A percentile compares a stretch with the other conserved stretches of the same genome.
Conservation (phyloP, 2,113 vertebrate genomes). For the Chroicocephalus ridibundus region DNA sequence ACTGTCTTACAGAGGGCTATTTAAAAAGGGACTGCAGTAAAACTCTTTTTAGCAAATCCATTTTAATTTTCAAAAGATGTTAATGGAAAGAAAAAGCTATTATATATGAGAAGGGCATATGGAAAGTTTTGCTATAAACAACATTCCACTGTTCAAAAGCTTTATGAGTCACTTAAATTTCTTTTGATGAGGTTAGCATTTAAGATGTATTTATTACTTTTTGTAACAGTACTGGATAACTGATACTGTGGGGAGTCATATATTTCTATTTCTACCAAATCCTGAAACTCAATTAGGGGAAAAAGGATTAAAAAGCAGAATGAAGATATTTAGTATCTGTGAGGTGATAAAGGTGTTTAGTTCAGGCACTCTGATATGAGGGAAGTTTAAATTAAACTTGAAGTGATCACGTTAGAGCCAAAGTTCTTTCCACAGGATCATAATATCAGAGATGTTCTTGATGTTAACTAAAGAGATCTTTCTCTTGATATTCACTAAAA, state of each 20-base stretch:
- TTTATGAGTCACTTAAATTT: conserved; percentile 31
- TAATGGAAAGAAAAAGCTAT: background rate
- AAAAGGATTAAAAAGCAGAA: background rate
- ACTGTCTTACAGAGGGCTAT: background rate
- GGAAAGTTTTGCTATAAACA: conserved; percentile 34
- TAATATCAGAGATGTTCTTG: background rate
- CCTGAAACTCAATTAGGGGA: background rate
- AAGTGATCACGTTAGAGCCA: background rate
- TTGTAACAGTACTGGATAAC: background rate
- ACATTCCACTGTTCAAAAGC: background rate
- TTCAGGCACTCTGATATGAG: background rate
- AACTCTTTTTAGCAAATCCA: conserved; percentile 2
- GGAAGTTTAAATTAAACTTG: background rate
- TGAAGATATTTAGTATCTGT: background rate
- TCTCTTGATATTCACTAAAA: background rate
- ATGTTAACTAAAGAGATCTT: background rate
- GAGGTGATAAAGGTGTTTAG: background rate
- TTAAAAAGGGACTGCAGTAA: conserved; percentile 24
- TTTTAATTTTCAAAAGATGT: conserved; percentile 15
- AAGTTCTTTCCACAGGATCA: background rate
- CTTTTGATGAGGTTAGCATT: conserved; percentile 33
- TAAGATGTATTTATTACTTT: conserved; percentile 45
- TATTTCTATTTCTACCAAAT: background rate
- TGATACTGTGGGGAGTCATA: background rate
- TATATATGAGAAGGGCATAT: conserved; percentile 1